phyloP scores from a whole-genome alignment of 2,113 vertebrate species.

The Microcebus jonahi region DNA sequence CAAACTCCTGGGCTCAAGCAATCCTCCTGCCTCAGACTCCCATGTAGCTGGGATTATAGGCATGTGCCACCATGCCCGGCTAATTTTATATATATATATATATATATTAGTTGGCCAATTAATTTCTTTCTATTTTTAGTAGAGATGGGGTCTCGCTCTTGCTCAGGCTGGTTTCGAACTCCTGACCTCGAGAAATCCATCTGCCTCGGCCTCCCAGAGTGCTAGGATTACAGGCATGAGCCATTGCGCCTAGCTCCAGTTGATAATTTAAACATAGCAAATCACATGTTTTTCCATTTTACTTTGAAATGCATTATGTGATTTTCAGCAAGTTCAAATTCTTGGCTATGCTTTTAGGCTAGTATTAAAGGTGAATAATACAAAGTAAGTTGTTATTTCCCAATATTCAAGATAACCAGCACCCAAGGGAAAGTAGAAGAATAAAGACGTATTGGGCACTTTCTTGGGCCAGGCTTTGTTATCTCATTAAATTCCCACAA shows the following conservation, averaged over 20 bases:
- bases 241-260: not conserved
- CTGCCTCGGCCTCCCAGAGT: no score
- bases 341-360: not conserved
- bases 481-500: not conserved
- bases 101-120: no score
- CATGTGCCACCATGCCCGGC: no score
- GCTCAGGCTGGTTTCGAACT: no score
- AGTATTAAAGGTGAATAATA: conserved; percentile 3
- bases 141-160: no score
- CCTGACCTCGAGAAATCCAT: no score
- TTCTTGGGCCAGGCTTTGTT: not conserved
- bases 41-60: no score
- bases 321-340: conserved; percentile 25
- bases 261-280: not conserved
- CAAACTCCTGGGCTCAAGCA: no score
- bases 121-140: no score
- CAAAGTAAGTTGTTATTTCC: not conserved
- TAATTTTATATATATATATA: no score
- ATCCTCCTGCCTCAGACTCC: no score
- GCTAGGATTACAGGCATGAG: no score
- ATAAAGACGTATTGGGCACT: not conserved
- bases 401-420: not conserved
- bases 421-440: not conserved
- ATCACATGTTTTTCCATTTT: not conserved
- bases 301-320: not conserved